Percentiles rank a stretch among this genome's conserved stretches.
These are phyloP conservation scores for Aplochiton taeniatus DNA, from an alignment of 2,797 vertebrate species.

Conservation along the genomic window DNA sequence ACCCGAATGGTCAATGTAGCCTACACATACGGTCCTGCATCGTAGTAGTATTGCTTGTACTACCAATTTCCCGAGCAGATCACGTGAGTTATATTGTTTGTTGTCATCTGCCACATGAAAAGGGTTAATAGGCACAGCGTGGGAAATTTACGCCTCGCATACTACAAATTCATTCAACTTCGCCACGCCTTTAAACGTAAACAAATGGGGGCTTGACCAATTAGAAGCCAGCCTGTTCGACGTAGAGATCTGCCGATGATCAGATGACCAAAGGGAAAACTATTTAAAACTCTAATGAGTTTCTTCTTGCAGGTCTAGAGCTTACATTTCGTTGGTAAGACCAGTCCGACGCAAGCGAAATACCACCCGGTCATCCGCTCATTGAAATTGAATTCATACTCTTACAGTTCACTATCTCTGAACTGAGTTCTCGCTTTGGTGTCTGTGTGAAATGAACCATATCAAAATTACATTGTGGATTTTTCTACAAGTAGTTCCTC, in stretches of 20 bases:
- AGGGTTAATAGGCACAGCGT: slow-evolving; percentile 12
- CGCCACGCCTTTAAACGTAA: slow-evolving; percentile 76
- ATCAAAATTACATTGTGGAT: slow-evolving; percentile 55
- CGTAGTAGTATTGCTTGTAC: neutral
- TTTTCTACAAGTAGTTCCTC: slow-evolving; percentile 46
- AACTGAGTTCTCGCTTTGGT: slow-evolving; percentile 22
- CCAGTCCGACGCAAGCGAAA: slow-evolving; percentile 27
- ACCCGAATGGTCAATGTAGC: no score
- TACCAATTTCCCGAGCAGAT: neutral
- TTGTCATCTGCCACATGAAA: slow-evolving; percentile 36
- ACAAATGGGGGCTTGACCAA: slow-evolving; percentile 81
- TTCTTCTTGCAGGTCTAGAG: slow-evolving; percentile 44
- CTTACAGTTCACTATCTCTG: slow-evolving; percentile 15
- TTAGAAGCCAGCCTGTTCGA: slow-evolving; percentile 48
- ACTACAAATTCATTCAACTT: slow-evolving; percentile 71
- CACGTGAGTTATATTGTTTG: slow-evolving; percentile 10
- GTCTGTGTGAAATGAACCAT: slow-evolving; percentile 58
- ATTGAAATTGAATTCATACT: slow-evolving; percentile 36
- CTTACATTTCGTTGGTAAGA: slow-evolving; percentile 33
- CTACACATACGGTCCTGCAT: no score
- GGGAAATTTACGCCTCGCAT: slow-evolving; percentile 24
- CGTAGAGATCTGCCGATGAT: slow-evolving; percentile 79
- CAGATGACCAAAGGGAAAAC: slow-evolving; percentile 78
- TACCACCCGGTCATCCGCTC: slow-evolving; percentile 25
- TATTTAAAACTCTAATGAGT: slow-evolving; percentile 82